Base-by-base conservation (phyloP, 2,888 invertebrate genomes). In the Salpingus planirostris region DNA sequence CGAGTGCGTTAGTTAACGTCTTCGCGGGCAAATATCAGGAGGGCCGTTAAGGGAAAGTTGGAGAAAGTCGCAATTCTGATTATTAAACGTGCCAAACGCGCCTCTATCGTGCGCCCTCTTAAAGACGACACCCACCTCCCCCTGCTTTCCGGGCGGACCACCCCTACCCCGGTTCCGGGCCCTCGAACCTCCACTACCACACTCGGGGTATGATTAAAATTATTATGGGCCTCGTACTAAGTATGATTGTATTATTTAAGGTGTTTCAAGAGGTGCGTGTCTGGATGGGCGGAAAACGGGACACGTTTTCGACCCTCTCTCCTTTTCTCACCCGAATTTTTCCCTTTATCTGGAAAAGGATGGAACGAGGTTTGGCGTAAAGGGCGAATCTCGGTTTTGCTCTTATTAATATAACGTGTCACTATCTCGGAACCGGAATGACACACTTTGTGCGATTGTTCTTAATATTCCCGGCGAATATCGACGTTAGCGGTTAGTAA, bases 221-320 rank as follows among this genome's bases (percentile, higher is more conserved):
- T 61, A 61, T 61, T 59, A 60, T 52, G 52, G 54, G 31, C 42
- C 53, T 49, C 46, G 52, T 52, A 46, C 53, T 56, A 59, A 60
- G 60, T 59, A 57, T 59, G 59, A 60, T 60, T 60, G 57, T 55
- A 53, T 60, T 60, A 60, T 59, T 59, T 59, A 59, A 60, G 59
- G 58, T 57, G 57, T 52, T 52, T 48, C 49, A 49, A 46, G 48
- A 52, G 49, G 53, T 49, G 49, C 49, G 47, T 52, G 47, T 41
- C 29, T n/a, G n/a, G n/a, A n/a, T n/a, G n/a, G n/a, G n/a, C n/a
- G n/a, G n/a, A n/a, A n/a, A n/a, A n/a, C n/a, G n/a, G n/a, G n/a
- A n/a, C n/a, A n/a, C 18, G 18, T 18, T 18, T 18, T 18, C 31
- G 27, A 42, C 42, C 31, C 41, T 35, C 29, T 35, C 24, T 24